A percentile compares a stretch with the other conserved stretches of the same genome.
Conservation (phyloP, 2,113 vertebrate species). For the Microcebus griseorufus region DNA sequence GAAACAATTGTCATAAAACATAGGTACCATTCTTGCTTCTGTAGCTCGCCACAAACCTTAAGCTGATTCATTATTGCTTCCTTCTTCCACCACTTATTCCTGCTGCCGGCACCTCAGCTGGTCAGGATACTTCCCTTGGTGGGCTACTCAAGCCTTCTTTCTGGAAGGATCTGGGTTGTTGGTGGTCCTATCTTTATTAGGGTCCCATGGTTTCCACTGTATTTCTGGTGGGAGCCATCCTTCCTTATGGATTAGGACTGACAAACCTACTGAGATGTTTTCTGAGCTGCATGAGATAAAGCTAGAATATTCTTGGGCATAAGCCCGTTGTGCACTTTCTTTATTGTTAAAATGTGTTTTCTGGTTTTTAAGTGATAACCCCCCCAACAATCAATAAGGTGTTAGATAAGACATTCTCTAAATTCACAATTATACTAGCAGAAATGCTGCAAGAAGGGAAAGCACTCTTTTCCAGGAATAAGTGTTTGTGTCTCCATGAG, state of each 20-base stretch:
- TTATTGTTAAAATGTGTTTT: background rate
- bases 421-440: background rate
- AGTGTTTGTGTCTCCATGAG: background rate
- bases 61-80: background rate
- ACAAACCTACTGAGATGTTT: background rate
- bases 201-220: background rate
- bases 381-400: background rate
- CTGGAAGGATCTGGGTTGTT: background rate
- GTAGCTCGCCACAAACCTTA: background rate
- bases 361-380: background rate
- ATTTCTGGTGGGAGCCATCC: background rate
- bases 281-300: background rate
- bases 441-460: background rate
- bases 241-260: background rate
- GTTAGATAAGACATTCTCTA: background rate
- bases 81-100: background rate
- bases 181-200: background rate
- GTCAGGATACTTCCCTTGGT: background rate
- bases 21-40: background rate
- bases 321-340: background rate
- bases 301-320: no score
- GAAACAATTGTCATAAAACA: background rate
- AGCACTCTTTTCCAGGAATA: background rate
- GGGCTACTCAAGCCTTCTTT: background rate
- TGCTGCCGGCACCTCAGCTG: background rate